Evolutionary conservation across 2,888 invertebrate species (phyloP).

Genomic region (Eurois occulta): DNA sequence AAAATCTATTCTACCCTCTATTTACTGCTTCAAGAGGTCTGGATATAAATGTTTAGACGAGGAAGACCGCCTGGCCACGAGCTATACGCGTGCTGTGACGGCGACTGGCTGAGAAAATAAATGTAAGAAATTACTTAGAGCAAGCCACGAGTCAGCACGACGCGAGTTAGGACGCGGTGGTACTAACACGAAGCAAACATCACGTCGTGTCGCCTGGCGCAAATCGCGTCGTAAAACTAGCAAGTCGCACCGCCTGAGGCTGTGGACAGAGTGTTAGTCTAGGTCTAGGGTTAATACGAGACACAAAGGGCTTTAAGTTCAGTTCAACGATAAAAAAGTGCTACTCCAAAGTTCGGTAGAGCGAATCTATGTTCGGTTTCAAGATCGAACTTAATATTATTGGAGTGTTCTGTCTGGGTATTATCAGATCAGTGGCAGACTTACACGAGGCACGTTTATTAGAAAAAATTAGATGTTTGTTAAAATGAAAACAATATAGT

Average conservation of each 20-base stretch:
- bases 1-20: conserved; percentile 56
- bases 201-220: neutral
- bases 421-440: neutral
- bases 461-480: neutral
- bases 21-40: conserved; percentile 33
- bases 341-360: conserved; percentile 4
- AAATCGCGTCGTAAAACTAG: neutral
- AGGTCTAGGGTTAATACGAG: conserved; percentile 12
- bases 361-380: neutral
- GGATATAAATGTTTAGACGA: conserved; percentile 1
- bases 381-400: conserved; percentile 11
- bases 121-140: neutral
- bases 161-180: neutral
- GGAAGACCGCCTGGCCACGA: neutral
- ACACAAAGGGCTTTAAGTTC: conserved; percentile 21
- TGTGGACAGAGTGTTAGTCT: neutral
- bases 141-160: neutral
- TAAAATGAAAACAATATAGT: neutral
- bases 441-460: neutral
- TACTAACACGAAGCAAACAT: neutral
- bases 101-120: neutral
- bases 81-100: neutral
- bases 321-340: conserved; percentile 9
- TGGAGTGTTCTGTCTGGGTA: neutral
- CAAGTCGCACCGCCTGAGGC: neutral